phyloP scores from a whole-genome alignment of 1,140 invertebrate genomes.

The Trissolcus basalis region DNA sequence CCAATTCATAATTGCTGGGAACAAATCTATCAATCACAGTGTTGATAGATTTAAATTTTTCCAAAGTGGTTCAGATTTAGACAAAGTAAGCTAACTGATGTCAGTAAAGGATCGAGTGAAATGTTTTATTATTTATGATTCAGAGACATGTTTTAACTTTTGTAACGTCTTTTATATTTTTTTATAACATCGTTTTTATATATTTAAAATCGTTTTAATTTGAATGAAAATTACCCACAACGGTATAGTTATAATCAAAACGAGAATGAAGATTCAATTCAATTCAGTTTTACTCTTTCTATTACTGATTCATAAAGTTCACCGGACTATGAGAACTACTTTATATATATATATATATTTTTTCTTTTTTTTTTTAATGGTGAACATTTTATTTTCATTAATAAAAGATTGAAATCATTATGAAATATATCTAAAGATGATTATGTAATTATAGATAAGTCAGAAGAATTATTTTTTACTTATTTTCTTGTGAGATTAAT shows the following conservation, averaged over 20 bases:
- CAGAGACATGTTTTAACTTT: background rate
- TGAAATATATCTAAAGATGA: conserved; percentile 7
- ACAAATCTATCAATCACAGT: too few relatives aligned
- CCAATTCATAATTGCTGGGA: conserved; percentile 4
- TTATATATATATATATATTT: too few relatives aligned
- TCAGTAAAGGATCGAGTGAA: conserved; percentile 32
- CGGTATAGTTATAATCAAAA: too few relatives aligned
- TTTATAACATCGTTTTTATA: too few relatives aligned
- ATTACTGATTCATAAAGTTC: conserved; percentile 11
- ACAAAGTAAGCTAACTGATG: background rate
- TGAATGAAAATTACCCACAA: too few relatives aligned
- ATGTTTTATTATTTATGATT: conserved; percentile 14
- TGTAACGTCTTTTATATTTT: too few relatives aligned
- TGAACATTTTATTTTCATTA: conserved; percentile 24
- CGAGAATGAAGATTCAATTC: background rate
- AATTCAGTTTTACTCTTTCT: conserved; percentile 8
- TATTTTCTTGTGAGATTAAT: background rate
- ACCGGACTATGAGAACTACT: conserved; percentile 4
- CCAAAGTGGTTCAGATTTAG: too few relatives aligned
- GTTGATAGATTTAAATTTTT: too few relatives aligned
- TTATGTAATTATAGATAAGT: conserved; percentile 1
- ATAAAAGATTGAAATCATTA: background rate
- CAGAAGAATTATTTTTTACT: conserved; percentile 1
- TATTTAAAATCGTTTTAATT: too few relatives aligned
- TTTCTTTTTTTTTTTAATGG: conserved; percentile 1